Evolutionary conservation across 2,797 vertebrate genomes (phyloP).

Genomic region (Iguana delicatissima): DNA sequence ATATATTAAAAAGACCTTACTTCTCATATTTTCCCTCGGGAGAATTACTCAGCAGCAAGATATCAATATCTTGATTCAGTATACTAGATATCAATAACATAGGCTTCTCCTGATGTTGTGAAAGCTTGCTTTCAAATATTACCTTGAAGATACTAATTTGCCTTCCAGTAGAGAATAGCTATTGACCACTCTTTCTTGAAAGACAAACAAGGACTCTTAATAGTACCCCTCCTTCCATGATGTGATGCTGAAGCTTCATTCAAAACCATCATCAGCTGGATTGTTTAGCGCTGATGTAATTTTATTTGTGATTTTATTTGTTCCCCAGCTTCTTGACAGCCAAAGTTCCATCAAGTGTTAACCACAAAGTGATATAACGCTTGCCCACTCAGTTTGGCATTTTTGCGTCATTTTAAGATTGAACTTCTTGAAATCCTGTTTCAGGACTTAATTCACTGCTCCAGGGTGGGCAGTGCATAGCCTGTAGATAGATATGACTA

Average conservation of each 20-base stretch:
- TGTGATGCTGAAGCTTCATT: not conserved
- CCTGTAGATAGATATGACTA: no score
- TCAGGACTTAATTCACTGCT: not conserved
- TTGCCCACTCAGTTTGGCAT: not conserved
- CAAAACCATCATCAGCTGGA: not conserved
- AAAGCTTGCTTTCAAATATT: not conserved
- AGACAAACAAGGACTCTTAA: not conserved
- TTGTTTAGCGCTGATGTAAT: not conserved
- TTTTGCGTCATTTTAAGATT: not conserved
- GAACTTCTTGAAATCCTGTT: no score
- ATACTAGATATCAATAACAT: not conserved
- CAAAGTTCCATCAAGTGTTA: not conserved
- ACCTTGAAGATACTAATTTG: not conserved
- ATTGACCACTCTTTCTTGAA: not conserved
- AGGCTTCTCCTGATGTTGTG: not conserved
- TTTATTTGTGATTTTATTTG: not conserved
- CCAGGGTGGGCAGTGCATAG: not conserved
- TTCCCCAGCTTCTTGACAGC: not conserved
- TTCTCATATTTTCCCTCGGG: not conserved
- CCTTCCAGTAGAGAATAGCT: conserved; percentile 7
- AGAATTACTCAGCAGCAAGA: not conserved
- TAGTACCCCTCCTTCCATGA: not conserved
- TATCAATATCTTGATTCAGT: not conserved
- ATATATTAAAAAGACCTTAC: conserved; percentile 8
- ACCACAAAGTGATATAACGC: not conserved